Conservation (phyloP, 2,888 invertebrate species). For the Pimpla rufipes region DNA sequence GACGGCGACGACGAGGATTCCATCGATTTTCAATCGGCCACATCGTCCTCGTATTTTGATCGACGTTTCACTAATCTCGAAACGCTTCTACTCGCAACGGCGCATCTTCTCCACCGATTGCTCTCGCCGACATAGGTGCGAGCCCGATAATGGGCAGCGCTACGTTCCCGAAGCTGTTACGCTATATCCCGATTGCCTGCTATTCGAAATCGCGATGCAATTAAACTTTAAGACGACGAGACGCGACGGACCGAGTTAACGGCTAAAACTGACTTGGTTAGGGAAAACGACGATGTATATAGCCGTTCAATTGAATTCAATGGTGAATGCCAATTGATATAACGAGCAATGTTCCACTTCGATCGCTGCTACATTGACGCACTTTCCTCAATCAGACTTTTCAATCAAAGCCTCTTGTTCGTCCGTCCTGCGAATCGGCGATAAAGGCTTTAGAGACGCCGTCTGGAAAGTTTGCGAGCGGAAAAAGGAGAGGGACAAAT, state of each 20-base stretch:
- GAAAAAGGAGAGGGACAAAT: conserved; percentile 6
- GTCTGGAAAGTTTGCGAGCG: conserved; percentile 23
- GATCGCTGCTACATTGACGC: conserved; percentile 16
- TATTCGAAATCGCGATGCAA: conserved; percentile 47
- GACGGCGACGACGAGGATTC: conserved; percentile 76
- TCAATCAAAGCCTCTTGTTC: background rate
- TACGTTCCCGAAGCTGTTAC: conserved; percentile 7
- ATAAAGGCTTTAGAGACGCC: conserved; percentile 6
- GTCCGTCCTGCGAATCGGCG: background rate
- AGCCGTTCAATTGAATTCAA: conserved; percentile 36
- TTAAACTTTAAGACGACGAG: conserved; percentile 65
- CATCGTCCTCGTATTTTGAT: conserved; percentile 77
- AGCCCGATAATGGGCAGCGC: conserved; percentile 7
- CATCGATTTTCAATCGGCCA: conserved; percentile 80
- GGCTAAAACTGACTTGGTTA: conserved; percentile 54
- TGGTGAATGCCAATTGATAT: conserved; percentile 34
- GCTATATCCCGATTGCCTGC: conserved; percentile 21
- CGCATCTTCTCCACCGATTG: conserved; percentile 49
- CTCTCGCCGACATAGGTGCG: conserved; percentile 58
- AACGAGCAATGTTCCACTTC: conserved; percentile 24
- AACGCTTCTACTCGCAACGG: conserved; percentile 67
- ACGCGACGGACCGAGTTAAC: conserved; percentile 49
- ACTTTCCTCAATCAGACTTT: conserved; percentile 27
- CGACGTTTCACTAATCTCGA: conserved; percentile 76
- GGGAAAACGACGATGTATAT: conserved; percentile 34